phyloP scores from a whole-genome alignment of 2,797 vertebrate species.

The Phalloptychus januarius region DNA sequence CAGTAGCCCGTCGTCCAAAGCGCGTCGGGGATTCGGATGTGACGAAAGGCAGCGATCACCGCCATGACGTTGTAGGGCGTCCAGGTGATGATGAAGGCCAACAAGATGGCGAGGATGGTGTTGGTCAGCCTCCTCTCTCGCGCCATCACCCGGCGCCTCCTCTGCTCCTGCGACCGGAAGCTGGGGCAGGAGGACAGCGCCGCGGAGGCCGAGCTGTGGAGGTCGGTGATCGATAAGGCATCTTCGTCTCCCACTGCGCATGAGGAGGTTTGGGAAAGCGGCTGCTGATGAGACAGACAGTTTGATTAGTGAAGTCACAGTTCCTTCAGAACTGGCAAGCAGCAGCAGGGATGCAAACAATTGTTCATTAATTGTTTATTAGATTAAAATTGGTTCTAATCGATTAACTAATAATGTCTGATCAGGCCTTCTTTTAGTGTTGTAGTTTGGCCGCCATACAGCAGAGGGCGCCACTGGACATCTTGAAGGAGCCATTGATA shows the following conservation, averaged over 20 bases:
- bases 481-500: too few relatives aligned
- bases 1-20: constrained; percentile 90
- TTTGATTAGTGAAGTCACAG: not conserved
- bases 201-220: constrained; percentile 8
- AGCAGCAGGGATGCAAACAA: not conserved
- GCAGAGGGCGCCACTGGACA: too few relatives aligned
- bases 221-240: constrained; percentile 22
- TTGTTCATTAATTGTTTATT: too few relatives aligned
- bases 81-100: constrained; percentile 93
- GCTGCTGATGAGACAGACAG: not conserved
- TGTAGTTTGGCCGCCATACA: too few relatives aligned
- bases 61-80: constrained; percentile 92
- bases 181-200: constrained; percentile 19
- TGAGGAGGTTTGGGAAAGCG: not conserved
- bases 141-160: constrained; percentile 81
- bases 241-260: not conserved
- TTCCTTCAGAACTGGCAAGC: not conserved
- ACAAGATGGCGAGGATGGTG: constrained; percentile 90
- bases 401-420: too few relatives aligned
- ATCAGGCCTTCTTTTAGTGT: too few relatives aligned
- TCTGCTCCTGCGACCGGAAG: constrained; percentile 36
- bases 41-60: constrained; percentile 88
- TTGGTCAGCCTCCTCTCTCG: constrained; percentile 90
- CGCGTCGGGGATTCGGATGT: constrained; percentile 77
- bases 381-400: too few relatives aligned